Conservation (phyloP, 2,797 vertebrate genomes). For the Megalops cyprinoides region DNA sequence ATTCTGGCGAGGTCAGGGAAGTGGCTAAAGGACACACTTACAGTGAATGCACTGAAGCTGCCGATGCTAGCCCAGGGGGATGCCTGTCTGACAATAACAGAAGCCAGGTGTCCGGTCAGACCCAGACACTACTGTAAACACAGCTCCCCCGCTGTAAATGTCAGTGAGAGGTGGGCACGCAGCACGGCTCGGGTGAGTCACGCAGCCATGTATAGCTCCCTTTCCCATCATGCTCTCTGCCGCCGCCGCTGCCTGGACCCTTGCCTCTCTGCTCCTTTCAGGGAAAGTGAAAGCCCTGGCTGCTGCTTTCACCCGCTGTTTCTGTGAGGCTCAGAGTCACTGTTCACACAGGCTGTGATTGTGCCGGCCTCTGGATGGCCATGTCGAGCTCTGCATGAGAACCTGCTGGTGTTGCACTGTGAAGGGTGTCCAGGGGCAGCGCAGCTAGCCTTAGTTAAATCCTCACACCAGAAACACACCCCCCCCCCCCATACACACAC, state of each 20-base stretch:
- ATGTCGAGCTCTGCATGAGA: slow-evolving; percentile 1
- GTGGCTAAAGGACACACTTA: neutral
- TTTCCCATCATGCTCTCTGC: slow-evolving; percentile 73
- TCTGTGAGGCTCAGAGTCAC: slow-evolving; percentile 41
- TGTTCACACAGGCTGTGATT: slow-evolving; percentile 66
- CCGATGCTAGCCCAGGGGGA: neutral
- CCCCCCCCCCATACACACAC: neutral
- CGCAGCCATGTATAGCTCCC: slow-evolving; percentile 63
- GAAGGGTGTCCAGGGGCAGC: neutral
- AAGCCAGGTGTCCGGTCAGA: slow-evolving; percentile 74
- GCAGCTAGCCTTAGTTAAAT: too few relatives aligned
- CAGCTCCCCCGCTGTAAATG: slow-evolving; percentile 71
- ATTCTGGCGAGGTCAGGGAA: neutral
- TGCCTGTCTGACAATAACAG: slow-evolving; percentile 67
- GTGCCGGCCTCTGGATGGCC: slow-evolving; percentile 42
- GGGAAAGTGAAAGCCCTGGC: slow-evolving; percentile 59
- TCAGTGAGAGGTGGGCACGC: slow-evolving; percentile 78
- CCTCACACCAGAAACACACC: neutral
- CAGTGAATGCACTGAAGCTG: neutral
- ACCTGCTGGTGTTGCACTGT: too few relatives aligned
- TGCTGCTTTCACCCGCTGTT: neutral
- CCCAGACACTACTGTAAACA: slow-evolving; percentile 71
- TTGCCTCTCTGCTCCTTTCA: slow-evolving; percentile 72
- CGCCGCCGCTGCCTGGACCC: slow-evolving; percentile 68
- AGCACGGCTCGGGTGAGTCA: slow-evolving; percentile 67